Evolutionary conservation across 2,888 invertebrate genomes (phyloP), one percentile per base, ranked within the genome.

Genomic region (Metalampra italica): DNA sequence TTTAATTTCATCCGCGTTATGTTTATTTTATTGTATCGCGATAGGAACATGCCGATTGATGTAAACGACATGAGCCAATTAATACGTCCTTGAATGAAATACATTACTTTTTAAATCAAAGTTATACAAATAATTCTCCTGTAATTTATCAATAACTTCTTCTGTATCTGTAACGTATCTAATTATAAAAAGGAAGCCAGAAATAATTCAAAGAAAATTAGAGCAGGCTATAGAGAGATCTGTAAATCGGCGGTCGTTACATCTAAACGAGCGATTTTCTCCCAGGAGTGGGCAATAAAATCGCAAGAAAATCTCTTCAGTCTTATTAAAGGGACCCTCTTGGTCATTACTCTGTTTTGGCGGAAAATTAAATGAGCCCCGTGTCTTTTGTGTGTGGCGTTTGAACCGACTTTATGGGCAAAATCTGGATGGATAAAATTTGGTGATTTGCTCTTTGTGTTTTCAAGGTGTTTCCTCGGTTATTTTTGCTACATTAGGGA

Each of bases 231-330:
- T 68, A 70, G 71, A 68, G 66, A 72, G 69, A 78, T 77, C 75
- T 76, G 69, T 67, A 71, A 79, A 77, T 78, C 71, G 72, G 52
- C 54, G 63, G 66, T 67, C 76, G 71, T 82, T 76, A 75, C 73
- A 71, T 68, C 70, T 66, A 72, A 74, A 77, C 74, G 74, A 69
- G 69, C 75, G 73, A 71, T 79, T 78, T 72, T 71, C 71, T 69
- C 71, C 64, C 68, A 67, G 60, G 70, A 75, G 75, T 65, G 62
- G 64, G 72, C 73, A 77, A 77, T 79, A 77, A 78, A 80, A 79
- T 75, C 75, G 64, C 59, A 64, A 68, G 71, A 62, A 68, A 71
- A 71, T 73, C 76, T 72, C 75, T 71, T 68, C 72, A 74, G 70
- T 70, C 74, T 78, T 78, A 76, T 79, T 77, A 78, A 75, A 64